A percentile compares a stretch with the other conserved stretches of the same genome.
phyloP scores from a whole-genome alignment of 2,888 invertebrate species.

The Amphimallon solstitiale region DNA sequence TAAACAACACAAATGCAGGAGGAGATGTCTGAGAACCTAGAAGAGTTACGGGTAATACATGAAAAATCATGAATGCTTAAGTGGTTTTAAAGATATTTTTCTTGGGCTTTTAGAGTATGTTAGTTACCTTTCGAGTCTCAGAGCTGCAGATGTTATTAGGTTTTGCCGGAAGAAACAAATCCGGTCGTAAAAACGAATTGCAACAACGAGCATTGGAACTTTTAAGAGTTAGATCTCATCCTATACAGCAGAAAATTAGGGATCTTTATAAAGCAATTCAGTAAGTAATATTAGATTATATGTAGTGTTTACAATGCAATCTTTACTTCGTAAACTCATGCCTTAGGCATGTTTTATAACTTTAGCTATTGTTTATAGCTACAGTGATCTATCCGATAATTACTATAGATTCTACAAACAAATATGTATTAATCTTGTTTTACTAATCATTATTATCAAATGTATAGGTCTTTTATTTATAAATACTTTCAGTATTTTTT shows the following conservation, averaged over 20 bases:
- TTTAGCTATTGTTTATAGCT: background rate
- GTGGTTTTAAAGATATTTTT: slow-evolving; percentile 26
- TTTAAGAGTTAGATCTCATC: slow-evolving; percentile 72
- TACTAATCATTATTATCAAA: slow-evolving; percentile 20
- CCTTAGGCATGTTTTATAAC: background rate
- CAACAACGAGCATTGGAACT: slow-evolving; percentile 79
- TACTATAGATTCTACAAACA: background rate
- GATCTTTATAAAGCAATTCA: slow-evolving; percentile 76
- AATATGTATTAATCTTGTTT: slow-evolving; percentile 1
- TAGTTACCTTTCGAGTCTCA: slow-evolving; percentile 80
- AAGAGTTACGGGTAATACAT: slow-evolving; percentile 59
- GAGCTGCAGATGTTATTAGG: slow-evolving; percentile 86
- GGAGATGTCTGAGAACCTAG: slow-evolving; percentile 63
- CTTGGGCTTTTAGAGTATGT: slow-evolving; percentile 60
- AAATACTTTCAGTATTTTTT: slow-evolving; percentile 33
- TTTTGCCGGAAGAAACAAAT: slow-evolving; percentile 81
- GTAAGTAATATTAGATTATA: slow-evolving; percentile 61
- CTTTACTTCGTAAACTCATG: background rate
- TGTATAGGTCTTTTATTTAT: slow-evolving; percentile 27
- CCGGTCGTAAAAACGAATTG: slow-evolving; percentile 82
- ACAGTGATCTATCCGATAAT: background rate
- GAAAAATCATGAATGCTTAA: slow-evolving; percentile 21
- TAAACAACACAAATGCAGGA: slow-evolving; percentile 45
- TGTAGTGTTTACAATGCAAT: background rate
- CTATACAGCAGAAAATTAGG: slow-evolving; percentile 71